phyloP scores from a whole-genome alignment of 2,797 vertebrate species.

The Otus scops region DNA sequence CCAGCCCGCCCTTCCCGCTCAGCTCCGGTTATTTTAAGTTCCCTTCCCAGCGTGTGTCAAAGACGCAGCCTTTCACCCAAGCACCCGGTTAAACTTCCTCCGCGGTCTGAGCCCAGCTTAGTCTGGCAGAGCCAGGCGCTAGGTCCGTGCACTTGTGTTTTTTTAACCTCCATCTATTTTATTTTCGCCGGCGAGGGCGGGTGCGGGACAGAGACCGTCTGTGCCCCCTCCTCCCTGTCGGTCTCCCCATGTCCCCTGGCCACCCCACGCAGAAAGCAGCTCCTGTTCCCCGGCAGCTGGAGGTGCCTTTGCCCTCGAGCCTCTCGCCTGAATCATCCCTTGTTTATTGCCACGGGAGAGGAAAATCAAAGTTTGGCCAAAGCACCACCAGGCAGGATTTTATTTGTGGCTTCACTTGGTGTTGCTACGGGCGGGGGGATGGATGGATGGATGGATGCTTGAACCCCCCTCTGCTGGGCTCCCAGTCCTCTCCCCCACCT shows the following conservation, averaged over 20 bases:
- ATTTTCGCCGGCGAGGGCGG: neutral
- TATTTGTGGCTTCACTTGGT: neutral
- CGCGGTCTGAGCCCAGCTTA: neutral
- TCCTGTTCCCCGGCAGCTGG: slow-evolving; percentile 17
- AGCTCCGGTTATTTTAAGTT: neutral
- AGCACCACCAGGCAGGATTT: neutral
- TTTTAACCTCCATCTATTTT: neutral
- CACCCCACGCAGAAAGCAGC: slow-evolving; percentile 10
- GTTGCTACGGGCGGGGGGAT: neutral
- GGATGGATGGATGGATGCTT: neutral
- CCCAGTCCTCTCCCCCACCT: neutral
- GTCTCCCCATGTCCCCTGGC: neutral
- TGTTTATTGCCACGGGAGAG: slow-evolving; percentile 12
- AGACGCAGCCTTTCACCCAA: neutral
- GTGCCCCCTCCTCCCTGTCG: neutral
- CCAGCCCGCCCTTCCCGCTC: neutral
- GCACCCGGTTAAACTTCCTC: neutral
- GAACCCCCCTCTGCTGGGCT: neutral
- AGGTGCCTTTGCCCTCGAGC: slow-evolving; percentile 56
- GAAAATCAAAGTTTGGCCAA: slow-evolving; percentile 6
- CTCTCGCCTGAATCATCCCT: slow-evolving; percentile 56
- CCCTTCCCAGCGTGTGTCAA: neutral
- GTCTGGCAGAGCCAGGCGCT: accelerated
- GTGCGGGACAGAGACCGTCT: neutral
- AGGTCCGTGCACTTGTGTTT: neutral